Evolutionary conservation across 2,113 vertebrate species (phyloP).

Genomic region (Sus scrofa): T2T-Sscrofa CM000822.6:80707501-80708000

Average conservation of each 20-base stretch:
- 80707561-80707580: constrained; percentile 89
- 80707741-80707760: constrained; percentile 89
- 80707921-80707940: constrained; percentile 93
- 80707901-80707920: constrained; percentile 90
- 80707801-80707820: constrained; percentile 88
- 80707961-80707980: constrained; percentile 90
- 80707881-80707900: constrained; percentile 84
- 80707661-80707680: constrained; percentile 86
- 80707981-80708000: constrained; percentile 89
- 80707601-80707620: constrained; percentile 87
- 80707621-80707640: constrained; percentile 89
- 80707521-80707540: constrained; percentile 87
- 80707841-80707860: constrained; percentile 92
- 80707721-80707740: constrained; percentile 88
- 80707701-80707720: constrained; percentile 86
- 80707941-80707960: constrained; percentile 91
- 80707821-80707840: constrained; percentile 91
- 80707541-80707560: constrained; percentile 88
- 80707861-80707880: constrained; percentile 85
- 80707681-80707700: constrained; percentile 86
- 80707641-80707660: constrained; percentile 82
- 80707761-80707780: constrained; percentile 89
- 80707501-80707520: constrained; percentile 89
- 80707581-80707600: constrained; percentile 85
- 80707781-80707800: constrained; percentile 87